Conservation (phyloP, 2,888 invertebrate genomes). For the Brachyptera risi region DNA sequence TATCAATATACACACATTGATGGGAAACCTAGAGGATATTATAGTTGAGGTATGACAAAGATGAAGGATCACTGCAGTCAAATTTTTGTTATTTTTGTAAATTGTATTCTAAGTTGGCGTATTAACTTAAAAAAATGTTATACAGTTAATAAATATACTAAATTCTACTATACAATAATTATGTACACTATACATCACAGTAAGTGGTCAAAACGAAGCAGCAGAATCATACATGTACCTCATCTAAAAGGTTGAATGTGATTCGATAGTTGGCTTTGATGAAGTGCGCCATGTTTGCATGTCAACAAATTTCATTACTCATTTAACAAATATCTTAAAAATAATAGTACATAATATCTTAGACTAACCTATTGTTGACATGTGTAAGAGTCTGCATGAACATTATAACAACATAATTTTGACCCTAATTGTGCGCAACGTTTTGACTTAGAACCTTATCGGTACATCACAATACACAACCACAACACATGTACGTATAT, state of each 20-base stretch:
- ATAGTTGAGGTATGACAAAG: background rate
- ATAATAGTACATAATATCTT: conserved; percentile 7
- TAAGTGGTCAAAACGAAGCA: background rate
- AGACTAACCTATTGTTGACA: background rate
- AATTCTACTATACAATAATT: conserved; percentile 1
- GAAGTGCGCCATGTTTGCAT: background rate
- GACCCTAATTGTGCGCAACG: conserved; percentile 5
- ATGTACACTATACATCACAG: conserved; percentile 9
- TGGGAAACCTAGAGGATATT: background rate
- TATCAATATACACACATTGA: no score
- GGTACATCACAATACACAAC: conserved; percentile 13
- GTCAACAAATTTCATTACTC: no score
- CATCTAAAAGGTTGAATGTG: no score
- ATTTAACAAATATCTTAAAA: conserved; percentile 4
- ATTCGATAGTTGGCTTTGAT: no score
- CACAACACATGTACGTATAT: conserved; percentile 17
- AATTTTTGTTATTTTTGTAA: background rate
- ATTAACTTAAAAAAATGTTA: conserved; percentile 13
- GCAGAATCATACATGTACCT: no score
- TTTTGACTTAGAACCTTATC: conserved; percentile 15
- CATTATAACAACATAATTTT: background rate
- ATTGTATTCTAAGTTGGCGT: conserved; percentile 19
- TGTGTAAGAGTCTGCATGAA: background rate
- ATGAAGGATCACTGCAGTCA: background rate
- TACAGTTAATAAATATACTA: conserved; percentile 21